Evolutionary conservation across 2,113 vertebrate species (phyloP), one percentile per base, ranked within the genome.

Genomic region (Callipepla californica): DNA sequence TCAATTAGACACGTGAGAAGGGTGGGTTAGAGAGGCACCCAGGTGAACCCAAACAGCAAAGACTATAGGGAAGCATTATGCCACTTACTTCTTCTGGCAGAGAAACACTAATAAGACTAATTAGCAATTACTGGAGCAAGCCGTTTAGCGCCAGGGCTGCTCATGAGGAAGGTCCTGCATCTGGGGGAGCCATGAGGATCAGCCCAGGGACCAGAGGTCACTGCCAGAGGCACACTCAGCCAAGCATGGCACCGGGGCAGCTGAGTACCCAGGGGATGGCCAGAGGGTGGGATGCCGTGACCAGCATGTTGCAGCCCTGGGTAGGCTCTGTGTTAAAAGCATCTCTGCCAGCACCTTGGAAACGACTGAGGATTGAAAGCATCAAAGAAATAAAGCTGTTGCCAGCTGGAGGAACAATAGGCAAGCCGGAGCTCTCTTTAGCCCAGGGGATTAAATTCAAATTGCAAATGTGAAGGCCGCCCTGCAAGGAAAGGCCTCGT

Each of bases 341-440:
- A 10, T 30, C 67, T 85, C 67, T 84, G 86, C 53, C 59, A 87
- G 87, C n/a, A 76, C 89, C 85, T 85, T 96, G 96, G 96, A 96
- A 94, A 96, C 61, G 0, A 45, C 81, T 0, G 0, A 85, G 79
- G 86, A 70, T 68, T 63, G 90, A 93, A 95, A 89, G 68, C 87
- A 91, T 88, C 87, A 92, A 91, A 91, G 89, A 92, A 93, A 95
- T 96, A 92, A 91, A 96, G 95, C 95, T 93, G 87, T 89, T 94
- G 89, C 93, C 93, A 96, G 95, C 93, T 92, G 94, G 82, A 94
- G 93, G 91, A 96, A 94, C 93, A 96, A 95, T 96, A 94, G 92
- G 67, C 61, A 0, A 95, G 87, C 85, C 50, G 8, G 85, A 94
- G 91, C 93, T 96, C 94, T 95, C 93, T 96, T 96, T 96, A 96